Base-by-base conservation (phyloP, 2,888 invertebrate genomes). In the Epirrhoe alternata region DNA sequence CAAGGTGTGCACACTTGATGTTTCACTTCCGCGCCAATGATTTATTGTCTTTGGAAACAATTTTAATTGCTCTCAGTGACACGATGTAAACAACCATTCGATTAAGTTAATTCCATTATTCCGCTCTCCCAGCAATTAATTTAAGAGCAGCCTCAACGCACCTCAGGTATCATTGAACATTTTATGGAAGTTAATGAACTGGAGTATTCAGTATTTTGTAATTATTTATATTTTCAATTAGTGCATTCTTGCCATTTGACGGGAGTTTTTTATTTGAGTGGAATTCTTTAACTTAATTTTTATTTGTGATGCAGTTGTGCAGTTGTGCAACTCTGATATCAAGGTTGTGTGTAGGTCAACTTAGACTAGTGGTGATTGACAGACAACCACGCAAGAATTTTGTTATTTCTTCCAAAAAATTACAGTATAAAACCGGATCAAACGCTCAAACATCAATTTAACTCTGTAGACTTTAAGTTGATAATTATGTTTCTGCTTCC, bases 51-150 rank as follows among this genome's bases (percentile, higher is more conserved):
- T 84, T 82, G 80, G 87, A 87, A 93, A 93, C 92, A 92, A 93
- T 92, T 92, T 93, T 92, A 93, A 93, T 93, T 92, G 90, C 90
- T 85, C 81, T 77, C 87, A 89, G 90, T 92, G 92, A 93, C 92
- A 92, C 88, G 82, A 82, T 92, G 92, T 92, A 93, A 92, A 93
- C 92, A 93, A 92, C 91, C 92, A 92, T 93, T 92, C 91, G 92
- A 93, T 93, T 92, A 91, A 90, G 89, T 89, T 90, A 91, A 92
- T 92, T 87, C 89, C 87, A 89, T 91, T 92, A 88, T 86, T 86
- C 83, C 76, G 78, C 82, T 80, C 80, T 80, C 74, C 61, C 75
- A 73, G 87, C 82, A 87, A 92, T 92, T 92, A 88, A 90, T 92
- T 86, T 89, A 86, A 88, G 84, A 87, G 89, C 85, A 75, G 79